These are phyloP conservation scores for Elephantulus edwardii DNA, from an alignment of 2,113 vertebrate genomes.

Conservation along the genomic window DNA sequence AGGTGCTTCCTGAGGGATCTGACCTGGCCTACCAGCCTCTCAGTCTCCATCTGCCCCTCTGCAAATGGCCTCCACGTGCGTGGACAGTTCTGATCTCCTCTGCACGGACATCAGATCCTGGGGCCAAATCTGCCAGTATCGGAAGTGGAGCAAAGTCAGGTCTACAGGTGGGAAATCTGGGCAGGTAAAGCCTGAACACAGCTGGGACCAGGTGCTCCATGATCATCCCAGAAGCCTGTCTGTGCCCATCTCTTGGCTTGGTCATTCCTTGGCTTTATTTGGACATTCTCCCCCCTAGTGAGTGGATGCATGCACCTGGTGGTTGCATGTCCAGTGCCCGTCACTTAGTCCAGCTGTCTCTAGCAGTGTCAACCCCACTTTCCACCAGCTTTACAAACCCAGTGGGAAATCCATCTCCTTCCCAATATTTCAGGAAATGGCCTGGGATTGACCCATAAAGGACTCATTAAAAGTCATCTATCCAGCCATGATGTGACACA, in stretches of 20 bases:
- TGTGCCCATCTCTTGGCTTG: not conserved
- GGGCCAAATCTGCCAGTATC: not conserved
- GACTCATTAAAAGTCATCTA: fast-evolving
- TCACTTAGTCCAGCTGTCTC: not conserved
- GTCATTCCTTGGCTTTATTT: not conserved
- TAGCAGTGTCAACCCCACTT: not conserved
- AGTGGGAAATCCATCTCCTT: not conserved
- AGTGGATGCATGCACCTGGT: not conserved
- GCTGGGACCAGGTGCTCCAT: not conserved
- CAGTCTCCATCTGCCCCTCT: constrained; percentile 4
- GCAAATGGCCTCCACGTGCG: not conserved
- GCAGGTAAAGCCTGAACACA: not conserved
- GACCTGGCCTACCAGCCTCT: not conserved
- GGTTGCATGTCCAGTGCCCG: too few relatives aligned
- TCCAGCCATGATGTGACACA: not conserved
- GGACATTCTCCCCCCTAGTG: not conserved
- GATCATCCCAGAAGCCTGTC: not conserved
- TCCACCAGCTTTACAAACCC: constrained; percentile 12
- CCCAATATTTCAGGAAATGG: not conserved
- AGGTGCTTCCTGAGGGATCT: not conserved
- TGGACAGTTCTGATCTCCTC: not conserved
- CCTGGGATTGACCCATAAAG: not conserved
- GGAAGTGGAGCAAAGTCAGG: not conserved
- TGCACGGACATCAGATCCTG: not conserved
- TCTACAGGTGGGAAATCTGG: not conserved